Base-by-base conservation (phyloP, 2,888 invertebrate genomes). In the Hydrotaea cyrtoneurina region DNA sequence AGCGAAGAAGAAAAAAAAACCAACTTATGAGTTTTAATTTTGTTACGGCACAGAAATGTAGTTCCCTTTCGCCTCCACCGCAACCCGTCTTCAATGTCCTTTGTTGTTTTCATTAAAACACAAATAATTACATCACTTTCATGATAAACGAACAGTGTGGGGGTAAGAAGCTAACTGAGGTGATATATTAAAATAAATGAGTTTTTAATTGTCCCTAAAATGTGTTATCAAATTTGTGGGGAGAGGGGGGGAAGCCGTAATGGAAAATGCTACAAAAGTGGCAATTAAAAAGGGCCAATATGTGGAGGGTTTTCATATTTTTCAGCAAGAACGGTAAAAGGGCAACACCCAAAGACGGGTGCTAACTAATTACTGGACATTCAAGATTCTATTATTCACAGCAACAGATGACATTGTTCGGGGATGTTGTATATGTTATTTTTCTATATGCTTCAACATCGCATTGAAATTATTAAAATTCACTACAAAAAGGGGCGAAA, bases 1-100 rank as follows among this genome's bases (percentile, higher is more conserved):
- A 31, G 31, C 2, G 31, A 31, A 31, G 7, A 7, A 31, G 31
- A 31, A 7, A 31, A 46, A 46, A 21, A 43, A 69, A 59, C 3
- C 76, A 85, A 85, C 85, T 82, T 85, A 82, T 82, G 79, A 85
- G 82, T 85, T 85, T 85, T 85, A 85, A 85, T 85, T 85, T 85
- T 75, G 69, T 85, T 82, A 82, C 74, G 80, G 64, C 79, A 77
- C 21, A 23, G 46, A 21, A 62, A 31, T 15, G 36, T 3, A 13
- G 15, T 57, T n/a, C 55, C 19, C 55, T 53, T 53, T 5, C 53
- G 3, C 10, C 19, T 57, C 5, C 55, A 2, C 23, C 55, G 13
- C 23, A 11, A 8, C 55, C n/a, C 2, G 8, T 21, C 19, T 57
- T 17, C 17, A 1, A 11, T 13, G 19, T 10, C 55, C 1, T 57